Percentiles rank a stretch among this genome's conserved stretches.
Conservation (phyloP, 2,888 invertebrate species). For the Stenchaetothrips biformis region DNA sequence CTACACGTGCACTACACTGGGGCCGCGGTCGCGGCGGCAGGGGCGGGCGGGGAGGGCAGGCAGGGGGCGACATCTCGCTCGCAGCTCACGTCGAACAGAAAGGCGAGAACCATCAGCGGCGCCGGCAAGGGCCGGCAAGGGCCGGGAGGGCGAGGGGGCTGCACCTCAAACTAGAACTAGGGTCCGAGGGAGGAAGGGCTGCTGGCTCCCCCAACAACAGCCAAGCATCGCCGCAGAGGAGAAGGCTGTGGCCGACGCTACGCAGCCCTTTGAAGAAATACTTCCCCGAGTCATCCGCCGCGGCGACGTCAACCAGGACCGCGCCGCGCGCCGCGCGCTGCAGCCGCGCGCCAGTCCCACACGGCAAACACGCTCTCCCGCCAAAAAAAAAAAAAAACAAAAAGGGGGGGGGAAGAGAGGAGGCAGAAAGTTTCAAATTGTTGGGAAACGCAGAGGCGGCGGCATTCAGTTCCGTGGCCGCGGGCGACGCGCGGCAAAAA, state of each 20-base stretch:
- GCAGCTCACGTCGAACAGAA: conserved; percentile 11
- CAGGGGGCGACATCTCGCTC: background rate
- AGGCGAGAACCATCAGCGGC: conserved; percentile 14
- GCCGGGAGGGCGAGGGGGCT: too few species aligned
- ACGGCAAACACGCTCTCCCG: too few species aligned
- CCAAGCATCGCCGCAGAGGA: background rate
- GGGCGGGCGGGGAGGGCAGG: too few species aligned
- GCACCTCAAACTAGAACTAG: background rate
- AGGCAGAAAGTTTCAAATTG: too few species aligned
- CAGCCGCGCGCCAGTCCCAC: background rate
- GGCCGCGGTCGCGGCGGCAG: too few species aligned
- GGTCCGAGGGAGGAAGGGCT: too few species aligned
- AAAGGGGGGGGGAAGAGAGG: too few species aligned
- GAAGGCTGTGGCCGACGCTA: background rate
- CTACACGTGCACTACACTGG: too few species aligned
- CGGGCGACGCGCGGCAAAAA: background rate
- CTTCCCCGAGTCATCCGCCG: background rate
- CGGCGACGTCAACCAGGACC: background rate
- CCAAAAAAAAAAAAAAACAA: too few species aligned
- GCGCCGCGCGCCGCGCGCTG: background rate
- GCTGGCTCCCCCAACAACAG: background rate
- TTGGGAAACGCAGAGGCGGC: too few species aligned
- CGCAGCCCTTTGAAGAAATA: background rate
- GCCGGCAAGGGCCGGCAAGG: background rate
- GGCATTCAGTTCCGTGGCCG: too few species aligned